Base-by-base conservation (phyloP, 1,140 invertebrate genomes). In the Aphelenchoides avenae region DNA sequence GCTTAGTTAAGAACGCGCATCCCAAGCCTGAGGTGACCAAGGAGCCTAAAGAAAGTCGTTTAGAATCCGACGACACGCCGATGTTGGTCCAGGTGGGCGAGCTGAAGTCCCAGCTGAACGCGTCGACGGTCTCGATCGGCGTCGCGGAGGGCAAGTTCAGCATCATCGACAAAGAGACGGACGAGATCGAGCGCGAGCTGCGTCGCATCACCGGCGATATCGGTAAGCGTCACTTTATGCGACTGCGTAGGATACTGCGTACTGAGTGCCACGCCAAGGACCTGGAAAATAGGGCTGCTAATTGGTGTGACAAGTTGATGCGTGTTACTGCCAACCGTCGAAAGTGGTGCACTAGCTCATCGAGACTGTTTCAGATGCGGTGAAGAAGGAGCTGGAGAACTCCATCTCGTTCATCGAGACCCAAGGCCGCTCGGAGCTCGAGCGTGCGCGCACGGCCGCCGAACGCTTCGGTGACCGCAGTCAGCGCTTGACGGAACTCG, bases 381-480 rank as follows among this genome's bases (percentile, higher is more conserved):
- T 52, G 26, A 27, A 55, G 27, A 33, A 40, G 29, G 49, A 77
- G 49, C 51, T 75, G 6, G 56, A 64, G 22, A 47, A 48, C 34
- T 74, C 71, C n/a, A 59, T 70, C 7, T 48, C 57, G 22, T 68
- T 68, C 56, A 49, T 77, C 1, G 60, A 77, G 36, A 74, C 55
- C 2, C 66, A 77, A 55, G 73, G 73, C 30, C 36, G 65, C 30
- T 50, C 51, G 15, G 53, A 66, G 24, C 53, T 70, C 37, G 43
- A 65, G 41, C 56, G 48, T 11, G 73, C 73, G 3, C 43, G 55
- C n/a, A n/a, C n/a, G 20, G 73, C 73, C 9, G 57, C 66, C 30
- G 57, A 74, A 29, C 69, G 75, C 36, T 75, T 66, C 57, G 73
- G 73, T 42, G 75, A 75, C 22, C 67, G 71, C 42, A 70, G 62